phyloP scores from a whole-genome alignment of 2,888 invertebrate genomes.

The Rutpela maculata region DNA sequence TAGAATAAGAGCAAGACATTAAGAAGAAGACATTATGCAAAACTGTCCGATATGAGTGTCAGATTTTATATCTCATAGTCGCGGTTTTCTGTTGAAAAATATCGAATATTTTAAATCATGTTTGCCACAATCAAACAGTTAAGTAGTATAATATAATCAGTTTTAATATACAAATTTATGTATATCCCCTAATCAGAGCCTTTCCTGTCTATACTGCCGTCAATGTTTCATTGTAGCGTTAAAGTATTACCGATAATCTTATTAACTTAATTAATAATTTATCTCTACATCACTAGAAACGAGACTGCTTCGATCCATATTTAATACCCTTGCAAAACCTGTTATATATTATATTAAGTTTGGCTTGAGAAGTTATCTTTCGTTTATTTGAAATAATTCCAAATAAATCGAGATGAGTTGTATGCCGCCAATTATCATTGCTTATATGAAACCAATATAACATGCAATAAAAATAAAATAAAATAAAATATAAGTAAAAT shows the following conservation, averaged over 20 bases:
- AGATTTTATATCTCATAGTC: too few species aligned
- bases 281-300: conserved; percentile 34
- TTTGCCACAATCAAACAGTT: conserved; percentile 21
- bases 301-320: conserved; percentile 33
- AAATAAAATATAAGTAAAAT: conserved; percentile 26
- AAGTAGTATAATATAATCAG: conserved; percentile 29
- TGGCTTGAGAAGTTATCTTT: conserved; percentile 23
- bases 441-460: background rate
- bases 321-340: conserved; percentile 48
- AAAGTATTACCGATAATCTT: conserved; percentile 45
- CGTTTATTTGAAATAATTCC: conserved; percentile 22
- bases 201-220: conserved; percentile 38
- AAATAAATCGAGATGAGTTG: conserved; percentile 15
- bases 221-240: conserved; percentile 41
- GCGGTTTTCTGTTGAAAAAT: conserved; percentile 19
- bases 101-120: conserved; percentile 20
- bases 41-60: too few species aligned
- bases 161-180: conserved; percentile 37
- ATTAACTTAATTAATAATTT: conserved; percentile 50
- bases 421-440: conserved; percentile 26
- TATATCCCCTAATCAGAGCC: conserved; percentile 34
- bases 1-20: too few species aligned
- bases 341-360: conserved; percentile 33
- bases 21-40: too few species aligned
- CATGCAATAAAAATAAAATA: background rate